phyloP scores from a whole-genome alignment of 2,797 vertebrate genomes.

The Esox lucius region DNA sequence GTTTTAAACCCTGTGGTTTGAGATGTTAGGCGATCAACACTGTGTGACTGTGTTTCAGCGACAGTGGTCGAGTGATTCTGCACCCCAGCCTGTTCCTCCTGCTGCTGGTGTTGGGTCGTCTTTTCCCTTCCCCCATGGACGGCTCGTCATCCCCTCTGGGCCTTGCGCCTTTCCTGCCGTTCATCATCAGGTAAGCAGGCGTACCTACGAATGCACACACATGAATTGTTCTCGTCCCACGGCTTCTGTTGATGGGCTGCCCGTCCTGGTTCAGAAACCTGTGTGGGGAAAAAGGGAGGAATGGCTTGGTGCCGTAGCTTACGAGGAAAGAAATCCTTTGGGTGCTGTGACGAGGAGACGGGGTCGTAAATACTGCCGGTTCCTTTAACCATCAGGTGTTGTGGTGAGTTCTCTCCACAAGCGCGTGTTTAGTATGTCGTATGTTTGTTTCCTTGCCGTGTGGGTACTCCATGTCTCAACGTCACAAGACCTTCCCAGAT shows the following conservation, averaged over 20 bases:
- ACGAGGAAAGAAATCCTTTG: too few relatives aligned
- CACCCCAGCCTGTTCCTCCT: conserved; percentile 91
- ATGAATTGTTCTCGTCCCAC: neutral
- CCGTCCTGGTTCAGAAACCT: too few relatives aligned
- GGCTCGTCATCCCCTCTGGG: conserved; percentile 85
- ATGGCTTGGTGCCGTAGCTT: too few relatives aligned
- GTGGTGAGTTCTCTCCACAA: too few relatives aligned
- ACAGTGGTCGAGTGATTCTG: conserved; percentile 78
- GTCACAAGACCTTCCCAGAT: conserved; percentile 9
- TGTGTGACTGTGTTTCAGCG: conserved; percentile 49
- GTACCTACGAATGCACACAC: neutral
- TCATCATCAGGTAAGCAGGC: conserved; percentile 86
- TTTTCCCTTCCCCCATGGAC: conserved; percentile 97
- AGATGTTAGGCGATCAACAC: too few relatives aligned
- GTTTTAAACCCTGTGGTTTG: too few relatives aligned
- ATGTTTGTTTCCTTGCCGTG: neutral
- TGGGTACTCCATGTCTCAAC: neutral
- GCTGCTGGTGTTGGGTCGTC: conserved; percentile 88
- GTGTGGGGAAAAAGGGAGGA: too few relatives aligned
- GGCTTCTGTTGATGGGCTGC: too few relatives aligned
- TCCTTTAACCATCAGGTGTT: too few relatives aligned
- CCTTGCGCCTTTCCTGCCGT: conserved; percentile 85
- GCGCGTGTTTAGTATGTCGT: neutral
- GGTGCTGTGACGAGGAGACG: too few relatives aligned
- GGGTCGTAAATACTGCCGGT: too few relatives aligned